These are phyloP conservation scores for Actinostola sp. DNA, from an alignment of 92 coral and sea anemone species.

Conservation along the genomic window DNA sequence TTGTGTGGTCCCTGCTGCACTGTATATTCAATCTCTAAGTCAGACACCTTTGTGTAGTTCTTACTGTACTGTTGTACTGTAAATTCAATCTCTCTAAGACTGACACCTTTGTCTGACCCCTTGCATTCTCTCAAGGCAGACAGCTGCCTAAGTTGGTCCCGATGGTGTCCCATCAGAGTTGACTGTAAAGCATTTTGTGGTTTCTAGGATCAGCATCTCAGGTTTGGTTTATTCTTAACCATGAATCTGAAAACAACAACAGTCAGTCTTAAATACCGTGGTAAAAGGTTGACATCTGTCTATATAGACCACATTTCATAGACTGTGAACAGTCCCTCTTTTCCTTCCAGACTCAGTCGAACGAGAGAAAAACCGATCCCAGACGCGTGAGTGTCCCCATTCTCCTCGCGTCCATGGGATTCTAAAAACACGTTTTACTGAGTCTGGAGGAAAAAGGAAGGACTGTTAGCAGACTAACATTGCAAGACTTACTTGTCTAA, in stretches of 20 bases:
- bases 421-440: too few species aligned
- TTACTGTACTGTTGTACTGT: too few species aligned
- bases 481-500: constrained; percentile 90
- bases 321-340: neutral
- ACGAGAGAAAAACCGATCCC: too few species aligned
- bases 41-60: too few species aligned
- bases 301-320: neutral
- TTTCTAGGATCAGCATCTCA: constrained; percentile 57
- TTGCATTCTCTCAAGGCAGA: too few species aligned
- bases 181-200: neutral
- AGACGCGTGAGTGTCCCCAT: neutral
- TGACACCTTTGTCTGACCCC: too few species aligned
- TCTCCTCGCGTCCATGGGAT: too few species aligned
- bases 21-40: too few species aligned
- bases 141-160: neutral
- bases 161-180: neutral
- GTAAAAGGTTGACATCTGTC: neutral
- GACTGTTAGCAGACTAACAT: neutral
- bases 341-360: too few species aligned
- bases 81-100: too few species aligned
- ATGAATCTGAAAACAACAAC: constrained; percentile 62
- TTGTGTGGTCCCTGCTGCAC: too few species aligned
- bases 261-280: neutral
- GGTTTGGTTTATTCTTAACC: constrained; percentile 75
- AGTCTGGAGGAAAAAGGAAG: neutral